phyloP scores from a whole-genome alignment of 2,797 vertebrate species.

The Hoplostethus atlanticus region DNA sequence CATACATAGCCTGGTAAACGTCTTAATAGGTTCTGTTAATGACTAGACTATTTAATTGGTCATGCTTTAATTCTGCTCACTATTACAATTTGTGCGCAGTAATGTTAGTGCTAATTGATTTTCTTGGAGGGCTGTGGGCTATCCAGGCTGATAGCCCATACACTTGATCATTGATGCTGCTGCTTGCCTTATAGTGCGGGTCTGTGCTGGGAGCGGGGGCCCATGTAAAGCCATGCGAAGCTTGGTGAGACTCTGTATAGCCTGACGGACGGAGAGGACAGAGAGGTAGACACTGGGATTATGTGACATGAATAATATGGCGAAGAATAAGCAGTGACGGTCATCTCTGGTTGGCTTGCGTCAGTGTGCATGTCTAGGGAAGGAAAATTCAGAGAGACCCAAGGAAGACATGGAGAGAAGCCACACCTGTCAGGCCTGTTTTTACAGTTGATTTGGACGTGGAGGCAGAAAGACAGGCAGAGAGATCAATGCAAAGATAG shows the following conservation, averaged over 20 bases:
- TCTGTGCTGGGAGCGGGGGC: constrained; percentile 66
- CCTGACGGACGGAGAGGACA: constrained; percentile 72
- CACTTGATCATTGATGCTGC: constrained; percentile 76
- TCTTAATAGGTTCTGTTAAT: constrained; percentile 73
- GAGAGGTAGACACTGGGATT: constrained; percentile 79
- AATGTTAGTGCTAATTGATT: constrained; percentile 75
- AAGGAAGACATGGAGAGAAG: constrained; percentile 58
- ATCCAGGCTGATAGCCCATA: constrained; percentile 62
- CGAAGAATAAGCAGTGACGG: constrained; percentile 76
- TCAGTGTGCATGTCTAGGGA: constrained; percentile 74
- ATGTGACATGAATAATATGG: constrained; percentile 85
- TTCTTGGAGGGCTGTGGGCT: constrained; percentile 70
- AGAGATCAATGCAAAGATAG: constrained; percentile 19
- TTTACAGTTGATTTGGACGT: constrained; percentile 28
- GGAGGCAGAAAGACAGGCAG: constrained; percentile 27
- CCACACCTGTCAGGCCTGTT: constrained; percentile 75
- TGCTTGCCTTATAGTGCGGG: constrained; percentile 69
- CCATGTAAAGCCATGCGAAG: constrained; percentile 55
- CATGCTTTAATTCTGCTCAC: constrained; percentile 70
- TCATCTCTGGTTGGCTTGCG: constrained; percentile 78
- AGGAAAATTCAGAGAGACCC: constrained; percentile 48
- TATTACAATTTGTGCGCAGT: constrained; percentile 56
- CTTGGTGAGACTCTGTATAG: constrained; percentile 29
- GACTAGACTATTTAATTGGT: constrained; percentile 74
- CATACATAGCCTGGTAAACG: constrained; percentile 77